Evolutionary conservation across 2,797 vertebrate genomes (phyloP).

Genomic region (Nannoperca australis): DNA sequence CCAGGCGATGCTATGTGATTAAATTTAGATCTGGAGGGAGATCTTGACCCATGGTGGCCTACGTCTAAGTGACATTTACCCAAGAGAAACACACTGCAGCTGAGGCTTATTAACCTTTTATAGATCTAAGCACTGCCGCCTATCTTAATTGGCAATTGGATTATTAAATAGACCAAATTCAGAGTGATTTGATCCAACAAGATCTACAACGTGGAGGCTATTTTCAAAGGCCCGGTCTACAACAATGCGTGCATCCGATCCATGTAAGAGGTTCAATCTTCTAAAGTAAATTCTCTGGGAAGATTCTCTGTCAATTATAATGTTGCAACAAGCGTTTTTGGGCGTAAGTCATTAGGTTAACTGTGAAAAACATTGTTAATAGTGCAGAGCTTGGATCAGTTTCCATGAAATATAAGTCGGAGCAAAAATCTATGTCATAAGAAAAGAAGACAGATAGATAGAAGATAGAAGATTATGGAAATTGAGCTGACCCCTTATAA

Average conservation of each 20-base stretch:
- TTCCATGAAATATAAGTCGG: conserved; percentile 9
- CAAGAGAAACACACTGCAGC: conserved; percentile 86
- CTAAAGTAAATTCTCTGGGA: conserved; percentile 24
- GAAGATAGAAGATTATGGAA: conserved; percentile 8
- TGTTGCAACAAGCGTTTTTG: conserved; percentile 31
- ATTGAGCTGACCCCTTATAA: conserved; percentile 6
- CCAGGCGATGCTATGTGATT: conserved; percentile 86
- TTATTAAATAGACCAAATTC: conserved; percentile 87
- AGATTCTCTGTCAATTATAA: conserved; percentile 43
- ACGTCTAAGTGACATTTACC: conserved; percentile 91
- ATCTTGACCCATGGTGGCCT: conserved; percentile 87
- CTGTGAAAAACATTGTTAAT: conserved; percentile 44
- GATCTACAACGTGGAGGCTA: conserved; percentile 70
- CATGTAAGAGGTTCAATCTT: conserved; percentile 52
- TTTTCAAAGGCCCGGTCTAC: conserved; percentile 70
- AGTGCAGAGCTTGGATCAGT: conserved; percentile 11
- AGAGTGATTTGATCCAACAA: conserved; percentile 81
- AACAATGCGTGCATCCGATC: conserved; percentile 65
- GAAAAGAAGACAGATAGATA: background rate
- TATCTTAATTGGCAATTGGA: conserved; percentile 88
- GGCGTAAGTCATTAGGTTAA: conserved; percentile 57
- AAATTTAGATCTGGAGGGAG: conserved; percentile 90
- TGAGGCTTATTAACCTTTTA: conserved; percentile 89
- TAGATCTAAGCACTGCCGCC: conserved; percentile 82
- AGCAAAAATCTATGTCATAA: conserved; percentile 20